phyloP scores from a whole-genome alignment of 2,888 invertebrate species.

The Sycophila texana region DNA sequence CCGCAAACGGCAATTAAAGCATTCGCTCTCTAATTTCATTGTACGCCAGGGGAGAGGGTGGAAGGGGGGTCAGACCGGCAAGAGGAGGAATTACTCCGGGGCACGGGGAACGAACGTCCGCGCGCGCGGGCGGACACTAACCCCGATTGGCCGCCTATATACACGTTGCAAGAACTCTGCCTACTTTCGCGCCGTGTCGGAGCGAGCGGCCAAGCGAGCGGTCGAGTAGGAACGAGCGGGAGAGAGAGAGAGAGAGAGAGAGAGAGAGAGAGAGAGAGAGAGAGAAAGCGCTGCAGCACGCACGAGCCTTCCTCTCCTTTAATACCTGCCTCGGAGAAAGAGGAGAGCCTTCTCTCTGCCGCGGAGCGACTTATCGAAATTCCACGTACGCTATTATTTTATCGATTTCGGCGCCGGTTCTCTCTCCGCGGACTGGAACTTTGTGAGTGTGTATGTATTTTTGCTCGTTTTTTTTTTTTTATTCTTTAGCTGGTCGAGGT shows the following conservation, averaged over 20 bases:
- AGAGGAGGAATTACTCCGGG: conserved; percentile 26
- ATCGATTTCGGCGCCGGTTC: conserved; percentile 17
- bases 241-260: conserved; percentile 25
- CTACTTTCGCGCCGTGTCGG: not conserved
- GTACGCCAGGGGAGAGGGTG: not conserved
- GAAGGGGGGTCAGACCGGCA: not conserved
- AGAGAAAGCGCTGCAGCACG: conserved; percentile 29
- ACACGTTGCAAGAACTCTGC: not conserved
- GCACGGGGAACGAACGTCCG: conserved; percentile 7
- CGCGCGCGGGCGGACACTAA: conserved; percentile 32
- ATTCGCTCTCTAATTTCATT: conserved; percentile 39
- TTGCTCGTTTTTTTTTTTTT: too few relatives aligned
- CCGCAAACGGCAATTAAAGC: conserved; percentile 38
- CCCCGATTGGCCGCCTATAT: conserved; percentile 24
- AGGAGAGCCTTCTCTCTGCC: not conserved
- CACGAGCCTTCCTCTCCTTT: not conserved
- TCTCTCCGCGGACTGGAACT: not conserved
- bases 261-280: conserved; percentile 19
- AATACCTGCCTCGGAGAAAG: not conserved
- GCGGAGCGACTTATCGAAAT: conserved; percentile 36
- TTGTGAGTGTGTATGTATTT: not conserved
- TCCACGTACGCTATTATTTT: conserved; percentile 33
- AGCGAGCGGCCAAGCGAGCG: not conserved
- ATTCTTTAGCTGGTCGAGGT: too few relatives aligned
- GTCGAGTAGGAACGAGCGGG: conserved; percentile 11